Evolutionary conservation across 1,140 invertebrate genomes (phyloP), one percentile per base, ranked within the genome.

Genomic region (Drosophila guanche): DNA sequence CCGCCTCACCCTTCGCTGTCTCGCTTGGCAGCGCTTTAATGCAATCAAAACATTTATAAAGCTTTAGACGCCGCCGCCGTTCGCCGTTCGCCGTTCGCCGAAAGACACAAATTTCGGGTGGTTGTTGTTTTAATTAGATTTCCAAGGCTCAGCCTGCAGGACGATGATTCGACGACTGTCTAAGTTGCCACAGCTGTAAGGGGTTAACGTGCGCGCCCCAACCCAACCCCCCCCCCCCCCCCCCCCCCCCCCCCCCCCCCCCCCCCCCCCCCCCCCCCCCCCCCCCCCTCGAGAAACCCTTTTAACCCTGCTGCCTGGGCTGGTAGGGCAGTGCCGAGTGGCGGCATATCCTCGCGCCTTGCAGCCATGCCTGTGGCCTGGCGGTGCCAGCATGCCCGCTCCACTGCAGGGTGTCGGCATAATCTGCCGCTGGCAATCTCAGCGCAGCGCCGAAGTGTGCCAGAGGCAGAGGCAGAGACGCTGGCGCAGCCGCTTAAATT

Each of bases 121-220:
- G 83, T 86, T 86, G 83, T 86, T 86, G 83, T 88, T 86, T 86
- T 86, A 86, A 86, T 86, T 86, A 86, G 83, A 88, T 86, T 86
- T 86, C 46, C 74, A 86, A 88, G 78, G 74, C 83, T 75, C 57
- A 81, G 76, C 61, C 47, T 40, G 16, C 77, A 69, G 78, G 74
- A 78, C 69, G 81, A 86, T 37, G 81, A 86, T 37, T 37, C 10
- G 33, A 37, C 10, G 33, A 37, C 61, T 88, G 78, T 81, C 83
- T 88, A 88, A 86, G 78, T 88, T 86, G 81, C 83, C 81, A 88
- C 74, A 86, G 83, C 83, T 86, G 83, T 71, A 88, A 86, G 81
- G 81, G 81, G 81, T 86, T 86, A 86, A 76, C 66, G 52, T 57
- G 16, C 16, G 1, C 5, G n/a, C n/a, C n/a, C n/a, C n/a, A n/a